Base-by-base conservation (phyloP, 2,888 invertebrate species). In the Pollenia griseotomentosa region DNA sequence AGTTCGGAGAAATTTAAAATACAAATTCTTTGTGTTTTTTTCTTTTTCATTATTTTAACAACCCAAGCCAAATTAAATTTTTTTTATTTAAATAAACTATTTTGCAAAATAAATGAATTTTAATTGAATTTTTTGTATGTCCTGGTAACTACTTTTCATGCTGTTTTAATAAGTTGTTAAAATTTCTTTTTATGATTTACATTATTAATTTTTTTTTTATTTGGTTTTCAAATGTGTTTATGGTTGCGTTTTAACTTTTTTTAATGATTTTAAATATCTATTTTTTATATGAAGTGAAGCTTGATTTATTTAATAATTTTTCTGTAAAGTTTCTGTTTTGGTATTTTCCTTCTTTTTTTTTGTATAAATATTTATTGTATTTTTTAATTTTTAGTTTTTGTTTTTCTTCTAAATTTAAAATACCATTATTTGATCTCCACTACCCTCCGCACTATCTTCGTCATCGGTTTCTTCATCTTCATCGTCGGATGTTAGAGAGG, bases 361-460 rank as follows among this genome's bases (percentile, higher is more conserved):
- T 65, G 57, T 85, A 81, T 85, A 77, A 77, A 77, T 77, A 61
- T 78, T 68, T 75, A 33, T 81, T 61, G 40, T 75, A 40, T 51
- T 65, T 68, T n/a, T 63, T 11, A 1, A 33, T 33, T n/a, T 53
- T 57, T 11, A 51, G 51, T 46, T 16, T 40, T 74, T 55, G 9
- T 70, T 7, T 53, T 53, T 63, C 33, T 53, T 63, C 33, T 53
- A 33, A 55, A 77, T 40, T 81, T 81, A 81, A 81, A 96, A 96
- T 93, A 96, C 96, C 91, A 96, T 94, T 88, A 96, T 96, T 94
- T 96, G 96, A 94, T 97, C 96, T 92, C 97, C 96, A 89, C 96
- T 96, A 86, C 97, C 96, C 93, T 97, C 97, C 91, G 96, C 94
- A 90, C 96, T 96, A 90, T 96, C 95, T 78, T 95, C 95, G 89